A percentile compares a stretch with the other conserved stretches of the same genome.
Conservation (phyloP, 1,140 invertebrate species). For the Temnothorax nylanderi region DNA sequence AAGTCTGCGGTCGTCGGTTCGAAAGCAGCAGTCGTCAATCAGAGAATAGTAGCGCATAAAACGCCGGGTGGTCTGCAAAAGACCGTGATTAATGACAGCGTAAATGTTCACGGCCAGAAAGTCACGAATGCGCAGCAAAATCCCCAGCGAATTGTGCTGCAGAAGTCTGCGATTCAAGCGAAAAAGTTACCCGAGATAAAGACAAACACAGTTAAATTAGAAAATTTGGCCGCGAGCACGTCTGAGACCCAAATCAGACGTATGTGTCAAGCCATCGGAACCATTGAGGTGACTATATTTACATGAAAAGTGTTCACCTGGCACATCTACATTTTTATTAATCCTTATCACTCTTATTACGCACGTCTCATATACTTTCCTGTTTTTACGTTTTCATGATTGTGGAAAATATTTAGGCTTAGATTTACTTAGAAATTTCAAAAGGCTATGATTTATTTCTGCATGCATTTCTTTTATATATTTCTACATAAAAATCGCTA, state of each 20-base stretch:
- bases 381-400: neutral
- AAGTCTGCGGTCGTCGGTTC: constrained; percentile 34
- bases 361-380: neutral
- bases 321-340: constrained; percentile 27
- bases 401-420: neutral
- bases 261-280: constrained; percentile 86
- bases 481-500: neutral
- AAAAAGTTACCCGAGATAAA: constrained; percentile 75
- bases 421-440: neutral
- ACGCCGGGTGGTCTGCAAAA: constrained; percentile 46
- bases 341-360: constrained; percentile 9
- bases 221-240: constrained; percentile 86
- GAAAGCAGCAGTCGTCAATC: constrained; percentile 7
- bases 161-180: constrained; percentile 73
- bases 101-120: constrained; percentile 62
- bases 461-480: neutral
- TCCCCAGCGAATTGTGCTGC: constrained; percentile 83
- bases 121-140: constrained; percentile 66
- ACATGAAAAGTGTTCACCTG: constrained; percentile 67
- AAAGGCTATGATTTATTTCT: neutral
- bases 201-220: constrained; percentile 85
- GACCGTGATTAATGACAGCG: constrained; percentile 58
- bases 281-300: constrained; percentile 86
- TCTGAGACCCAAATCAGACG: constrained; percentile 85
- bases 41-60: constrained; percentile 61